Conservation (phyloP, 2,113 vertebrate genomes). For the Chionis minor region DNA sequence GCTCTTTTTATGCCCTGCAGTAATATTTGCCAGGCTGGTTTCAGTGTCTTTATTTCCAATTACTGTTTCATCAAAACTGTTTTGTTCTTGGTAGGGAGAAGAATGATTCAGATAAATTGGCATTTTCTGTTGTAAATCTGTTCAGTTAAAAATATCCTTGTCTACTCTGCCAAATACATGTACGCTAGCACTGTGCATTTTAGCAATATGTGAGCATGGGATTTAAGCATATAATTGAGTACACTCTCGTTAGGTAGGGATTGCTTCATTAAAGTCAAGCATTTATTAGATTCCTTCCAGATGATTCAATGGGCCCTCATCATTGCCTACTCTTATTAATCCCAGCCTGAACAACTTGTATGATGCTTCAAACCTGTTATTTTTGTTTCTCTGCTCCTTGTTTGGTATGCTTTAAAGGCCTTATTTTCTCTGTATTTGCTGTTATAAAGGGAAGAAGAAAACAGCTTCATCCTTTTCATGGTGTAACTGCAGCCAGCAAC, state of each 20-base stretch:
- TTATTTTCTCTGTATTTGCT: neutral
- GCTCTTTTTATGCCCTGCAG: neutral
- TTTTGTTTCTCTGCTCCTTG: neutral
- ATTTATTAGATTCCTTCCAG: neutral
- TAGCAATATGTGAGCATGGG: neutral
- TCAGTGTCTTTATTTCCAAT: neutral
- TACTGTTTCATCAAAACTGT: neutral
- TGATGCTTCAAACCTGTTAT: neutral
- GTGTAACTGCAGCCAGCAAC: neutral
- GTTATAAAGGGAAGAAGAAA: neutral
- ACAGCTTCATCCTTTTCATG: neutral
- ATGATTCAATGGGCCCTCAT: neutral
- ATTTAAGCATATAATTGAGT: neutral
- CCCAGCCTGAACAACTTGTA: neutral
- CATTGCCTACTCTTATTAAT: neutral
- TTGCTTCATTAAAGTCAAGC: constrained; percentile 24
- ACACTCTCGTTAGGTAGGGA: neutral
- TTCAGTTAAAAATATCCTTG: neutral
- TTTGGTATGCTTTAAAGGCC: neutral
- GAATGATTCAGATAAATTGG: neutral
- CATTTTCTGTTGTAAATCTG: neutral
- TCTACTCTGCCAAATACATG: neutral
- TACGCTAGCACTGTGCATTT: neutral
- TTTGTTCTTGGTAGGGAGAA: neutral
- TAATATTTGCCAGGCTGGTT: neutral